A percentile compares a stretch with the other conserved stretches of the same genome.
phyloP scores from a whole-genome alignment of 2,888 invertebrate species.

The Drosophila neutralis region DNA sequence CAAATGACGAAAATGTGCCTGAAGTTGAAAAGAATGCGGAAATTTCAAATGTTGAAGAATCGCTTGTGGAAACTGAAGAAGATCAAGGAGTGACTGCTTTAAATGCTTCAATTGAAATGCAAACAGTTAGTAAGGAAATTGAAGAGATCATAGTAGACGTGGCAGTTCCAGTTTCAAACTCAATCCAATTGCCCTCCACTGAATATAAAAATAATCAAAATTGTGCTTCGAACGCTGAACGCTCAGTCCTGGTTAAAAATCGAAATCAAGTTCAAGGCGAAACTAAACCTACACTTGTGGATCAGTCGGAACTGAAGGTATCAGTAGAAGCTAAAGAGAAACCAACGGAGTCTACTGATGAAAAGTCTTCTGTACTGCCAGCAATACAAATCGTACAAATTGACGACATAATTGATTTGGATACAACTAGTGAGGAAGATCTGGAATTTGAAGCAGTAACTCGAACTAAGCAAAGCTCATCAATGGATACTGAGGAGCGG shows the following conservation, averaged over 20 bases:
- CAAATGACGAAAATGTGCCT: neutral
- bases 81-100: neutral
- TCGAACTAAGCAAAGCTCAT: neutral
- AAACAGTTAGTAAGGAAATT: neutral
- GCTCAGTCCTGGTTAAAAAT: too few relatives aligned
- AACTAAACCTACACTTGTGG: neutral
- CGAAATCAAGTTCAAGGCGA: neutral
- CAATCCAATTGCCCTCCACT: neutral
- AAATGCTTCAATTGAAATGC: neutral
- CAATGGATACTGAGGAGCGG: neutral
- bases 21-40: neutral
- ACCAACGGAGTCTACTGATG: neutral
- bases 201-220: neutral
- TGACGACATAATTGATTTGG: constrained; percentile 3
- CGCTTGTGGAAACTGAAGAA: neutral
- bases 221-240: neutral
- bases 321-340: neutral
- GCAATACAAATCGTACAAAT: neutral
- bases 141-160: neutral
- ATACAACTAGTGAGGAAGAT: neutral
- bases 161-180: neutral
- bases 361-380: neutral
- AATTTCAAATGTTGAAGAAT: neutral
- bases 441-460: neutral
- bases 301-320: neutral